Evolutionary conservation across 2,797 vertebrate species (phyloP), one percentile per base, ranked within the genome.

Genomic region (Pseudomugil gertrudae): DNA sequence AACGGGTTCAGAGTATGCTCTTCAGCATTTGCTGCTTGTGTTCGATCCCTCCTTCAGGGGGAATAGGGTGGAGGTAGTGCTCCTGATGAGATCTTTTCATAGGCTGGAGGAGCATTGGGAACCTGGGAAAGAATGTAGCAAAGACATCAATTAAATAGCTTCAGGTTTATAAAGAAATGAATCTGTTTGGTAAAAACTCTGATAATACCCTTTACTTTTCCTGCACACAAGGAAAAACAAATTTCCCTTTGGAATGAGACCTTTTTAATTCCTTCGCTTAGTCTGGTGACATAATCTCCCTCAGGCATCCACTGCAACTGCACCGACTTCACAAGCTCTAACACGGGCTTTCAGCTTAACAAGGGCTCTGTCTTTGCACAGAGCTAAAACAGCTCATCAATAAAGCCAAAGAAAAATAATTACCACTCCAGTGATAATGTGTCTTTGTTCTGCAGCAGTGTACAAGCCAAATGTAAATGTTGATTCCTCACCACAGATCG

Each of bases 51-150:
- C 32, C 51, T 64, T 98, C 85, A 98, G 27, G 95, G 96, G 19
- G 94, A 94, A 56, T 98, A 99, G 19, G 96, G 96, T 51, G 97
- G 97, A 77, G 95, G 96, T 61, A 89, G 84, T 0, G 85, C 89
- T 15, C 93, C 94, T 36, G 88, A 73, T 48, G 92, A 87, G 66
- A 96, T 87, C 93, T 97, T 98, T 68, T 98, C 96, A 65, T 98
- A 99, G 65, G 96, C 94, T 59, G 97, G 97, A 61, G 96, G 97
- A 66, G 96, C 96, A 51, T 95, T 95, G 3, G 97, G 95, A 68
- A 95, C 81, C 98, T 99, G 92, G 72, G 89, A 67, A 45, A 68
- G 26, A 84, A 56, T 3, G 11, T 6, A 36, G 70, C 14, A 68
- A 66, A 73, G 26, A 1, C 4, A 72, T 63, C 1, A 69, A 72